These are phyloP conservation scores for Apistogramma diplotaenia DNA, from an alignment of 2,113 vertebrate species.

Conservation along the genomic window DNA sequence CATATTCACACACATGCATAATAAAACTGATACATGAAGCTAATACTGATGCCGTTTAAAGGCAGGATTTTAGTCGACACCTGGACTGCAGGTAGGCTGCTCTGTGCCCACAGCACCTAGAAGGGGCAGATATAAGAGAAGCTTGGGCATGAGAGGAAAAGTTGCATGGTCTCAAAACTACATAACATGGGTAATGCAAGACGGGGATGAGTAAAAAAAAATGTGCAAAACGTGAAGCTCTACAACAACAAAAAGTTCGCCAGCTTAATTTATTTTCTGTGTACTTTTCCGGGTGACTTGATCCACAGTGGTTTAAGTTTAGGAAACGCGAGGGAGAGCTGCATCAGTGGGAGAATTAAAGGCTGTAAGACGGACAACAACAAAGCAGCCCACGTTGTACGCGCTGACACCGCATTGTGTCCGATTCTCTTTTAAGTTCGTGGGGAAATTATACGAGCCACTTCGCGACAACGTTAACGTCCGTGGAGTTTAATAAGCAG, in stretches of 20 bases:
- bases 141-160: slow-evolving; percentile 24
- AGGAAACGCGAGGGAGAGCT: slow-evolving; percentile 23
- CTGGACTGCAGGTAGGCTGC: slow-evolving; percentile 18
- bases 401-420: neutral
- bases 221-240: neutral
- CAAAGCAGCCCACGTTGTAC: neutral
- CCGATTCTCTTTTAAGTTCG: neutral
- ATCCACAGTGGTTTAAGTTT: slow-evolving; percentile 41
- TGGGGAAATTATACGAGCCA: neutral
- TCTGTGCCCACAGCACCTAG: neutral
- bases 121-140: neutral
- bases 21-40: too few relatives aligned
- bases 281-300: slow-evolving; percentile 39
- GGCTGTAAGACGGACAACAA: neutral
- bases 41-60: neutral
- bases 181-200: neutral
- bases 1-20: too few relatives aligned
- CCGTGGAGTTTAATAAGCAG: slow-evolving; percentile 47
- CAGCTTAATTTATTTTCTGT: neutral
- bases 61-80: neutral
- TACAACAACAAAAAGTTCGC: neutral
- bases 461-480: slow-evolving; percentile 8
- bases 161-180: slow-evolving; percentile 29
- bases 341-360: slow-evolving; percentile 24
- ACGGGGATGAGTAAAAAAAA: neutral